phyloP scores from a whole-genome alignment of 2,888 invertebrate genomes.

The Hydrotaea cyrtoneurina region DNA sequence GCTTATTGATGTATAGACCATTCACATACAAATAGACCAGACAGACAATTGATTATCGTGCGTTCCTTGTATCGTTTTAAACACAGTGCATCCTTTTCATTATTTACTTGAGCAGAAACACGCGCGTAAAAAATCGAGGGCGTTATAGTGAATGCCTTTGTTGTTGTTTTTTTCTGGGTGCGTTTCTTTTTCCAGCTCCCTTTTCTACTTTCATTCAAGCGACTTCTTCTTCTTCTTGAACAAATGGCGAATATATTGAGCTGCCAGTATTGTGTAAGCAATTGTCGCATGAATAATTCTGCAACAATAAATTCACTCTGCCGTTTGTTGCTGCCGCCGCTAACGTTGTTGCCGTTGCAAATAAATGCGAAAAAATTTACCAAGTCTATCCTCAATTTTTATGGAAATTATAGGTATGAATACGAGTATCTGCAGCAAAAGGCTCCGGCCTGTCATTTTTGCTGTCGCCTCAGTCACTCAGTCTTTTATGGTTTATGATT shows the following conservation, averaged over 20 bases:
- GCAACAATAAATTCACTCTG: slow-evolving; percentile 54
- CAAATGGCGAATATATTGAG: slow-evolving; percentile 76
- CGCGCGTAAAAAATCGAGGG: slow-evolving; percentile 1
- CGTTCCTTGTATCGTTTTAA: not conserved
- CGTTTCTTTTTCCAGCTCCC: not conserved
- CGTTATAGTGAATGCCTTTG: not conserved
- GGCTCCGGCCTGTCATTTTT: slow-evolving; percentile 6
- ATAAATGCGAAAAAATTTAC: slow-evolving; percentile 8
- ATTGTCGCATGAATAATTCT: slow-evolving; percentile 64
- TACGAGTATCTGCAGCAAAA: slow-evolving; percentile 13
- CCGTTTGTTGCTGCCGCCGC: not conserved
- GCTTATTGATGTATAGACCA: too few relatives aligned
- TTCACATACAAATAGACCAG: too few relatives aligned
- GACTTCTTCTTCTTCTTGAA: slow-evolving; percentile 44
- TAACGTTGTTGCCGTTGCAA: not conserved
- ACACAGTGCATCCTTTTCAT: not conserved
- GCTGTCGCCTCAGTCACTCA: not conserved
- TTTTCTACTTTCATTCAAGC: slow-evolving; percentile 8
- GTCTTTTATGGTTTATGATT: not conserved
- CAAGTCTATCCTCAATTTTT: slow-evolving; percentile 34
- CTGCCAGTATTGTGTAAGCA: slow-evolving; percentile 71
- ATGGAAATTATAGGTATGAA: slow-evolving; percentile 45
- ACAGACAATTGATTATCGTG: not conserved
- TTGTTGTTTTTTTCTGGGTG: slow-evolving; percentile 5
- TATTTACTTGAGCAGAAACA: not conserved